phyloP scores from a whole-genome alignment of 2,888 invertebrate genomes.

The Choristoneura rosaceana region DNA sequence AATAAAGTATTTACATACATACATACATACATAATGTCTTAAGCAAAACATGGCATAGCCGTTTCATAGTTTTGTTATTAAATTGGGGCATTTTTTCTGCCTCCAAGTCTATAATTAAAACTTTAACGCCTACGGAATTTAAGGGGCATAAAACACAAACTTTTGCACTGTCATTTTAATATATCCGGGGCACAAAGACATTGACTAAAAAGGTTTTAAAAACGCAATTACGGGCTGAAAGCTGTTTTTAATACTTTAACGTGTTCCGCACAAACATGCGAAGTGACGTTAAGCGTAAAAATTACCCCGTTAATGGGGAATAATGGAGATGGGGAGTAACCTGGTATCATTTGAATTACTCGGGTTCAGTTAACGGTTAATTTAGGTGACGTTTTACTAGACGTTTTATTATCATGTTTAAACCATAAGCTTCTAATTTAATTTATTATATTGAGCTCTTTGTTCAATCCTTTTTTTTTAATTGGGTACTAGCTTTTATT shows the following conservation, averaged over 20 bases:
- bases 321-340: conserved; percentile 16
- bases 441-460: not conserved
- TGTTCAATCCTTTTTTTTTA: too few species aligned
- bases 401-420: conserved; percentile 4
- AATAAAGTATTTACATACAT: too few species aligned
- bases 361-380: conserved; percentile 28
- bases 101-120: conserved; percentile 5
- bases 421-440: not conserved
- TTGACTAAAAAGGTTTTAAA: conserved; percentile 35
- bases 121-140: conserved; percentile 11
- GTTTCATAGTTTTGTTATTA: not conserved
- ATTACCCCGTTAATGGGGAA: conserved; percentile 33
- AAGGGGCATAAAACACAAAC: conserved; percentile 30
- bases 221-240: conserved; percentile 38
- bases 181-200: conserved; percentile 33
- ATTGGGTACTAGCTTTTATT: too few species aligned
- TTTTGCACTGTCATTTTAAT: conserved; percentile 40
- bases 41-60: not conserved
- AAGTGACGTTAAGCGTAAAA: conserved; percentile 33
- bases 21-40: not conserved
- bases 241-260: conserved; percentile 39
- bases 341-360: conserved; percentile 25
- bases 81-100: not conserved
- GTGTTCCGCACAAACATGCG: conserved; percentile 27
- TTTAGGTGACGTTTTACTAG: conserved; percentile 32